Evolutionary conservation across 2,888 invertebrate species (phyloP).

Genomic region (Nemurella pictetii): DNA sequence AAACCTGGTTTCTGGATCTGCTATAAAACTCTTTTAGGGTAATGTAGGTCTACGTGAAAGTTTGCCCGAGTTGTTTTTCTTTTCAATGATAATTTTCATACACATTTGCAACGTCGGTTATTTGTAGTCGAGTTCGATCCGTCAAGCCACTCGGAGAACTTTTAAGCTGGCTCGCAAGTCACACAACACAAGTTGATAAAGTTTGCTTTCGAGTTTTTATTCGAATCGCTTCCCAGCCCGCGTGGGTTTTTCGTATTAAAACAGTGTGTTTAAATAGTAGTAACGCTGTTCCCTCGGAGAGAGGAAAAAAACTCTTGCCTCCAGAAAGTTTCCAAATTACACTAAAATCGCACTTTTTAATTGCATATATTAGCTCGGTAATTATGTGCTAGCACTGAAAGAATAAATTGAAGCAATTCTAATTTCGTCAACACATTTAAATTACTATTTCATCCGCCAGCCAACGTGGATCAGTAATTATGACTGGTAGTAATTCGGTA

Average conservation of each 20-base stretch:
- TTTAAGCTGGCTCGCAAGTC: conserved; percentile 3
- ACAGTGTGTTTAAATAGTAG: background rate
- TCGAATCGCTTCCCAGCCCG: background rate
- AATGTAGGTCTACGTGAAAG: background rate
- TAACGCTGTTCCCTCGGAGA: background rate
- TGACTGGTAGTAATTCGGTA: background rate
- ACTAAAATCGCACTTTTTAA: background rate
- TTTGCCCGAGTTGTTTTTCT: conserved; percentile 16
- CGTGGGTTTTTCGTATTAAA: background rate
- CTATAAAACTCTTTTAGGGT: background rate
- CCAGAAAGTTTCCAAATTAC: background rate
- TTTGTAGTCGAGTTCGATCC: background rate
- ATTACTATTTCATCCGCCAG: background rate
- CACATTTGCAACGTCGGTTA: background rate
- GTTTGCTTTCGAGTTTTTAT: background rate
- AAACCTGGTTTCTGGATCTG: background rate
- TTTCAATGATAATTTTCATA: conserved; percentile 9
- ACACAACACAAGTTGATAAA: background rate
- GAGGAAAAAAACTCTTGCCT: background rate
- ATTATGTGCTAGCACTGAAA: background rate
- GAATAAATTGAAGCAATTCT: background rate
- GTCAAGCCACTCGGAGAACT: background rate
- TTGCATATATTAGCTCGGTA: background rate
- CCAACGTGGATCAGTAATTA: background rate
- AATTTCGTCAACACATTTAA: background rate